Percentiles rank a stretch among this genome's conserved stretches.
Evolutionary conservation across 1,140 invertebrate genomes (phyloP).

Genomic region (Pseudomyrmex dendroicus): DNA sequence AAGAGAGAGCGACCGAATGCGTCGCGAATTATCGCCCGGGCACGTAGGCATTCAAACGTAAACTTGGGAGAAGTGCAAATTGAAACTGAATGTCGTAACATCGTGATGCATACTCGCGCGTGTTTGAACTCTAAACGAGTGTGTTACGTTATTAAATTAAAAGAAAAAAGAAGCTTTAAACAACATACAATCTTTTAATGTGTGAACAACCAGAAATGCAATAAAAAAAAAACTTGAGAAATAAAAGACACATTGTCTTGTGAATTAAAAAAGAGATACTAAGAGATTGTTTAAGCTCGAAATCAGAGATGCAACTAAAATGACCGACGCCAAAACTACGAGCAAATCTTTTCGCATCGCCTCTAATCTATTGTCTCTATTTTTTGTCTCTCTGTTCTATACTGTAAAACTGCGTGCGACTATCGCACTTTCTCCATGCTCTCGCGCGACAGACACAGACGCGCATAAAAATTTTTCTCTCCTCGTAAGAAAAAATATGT

Average conservation of each 20-base stretch:
- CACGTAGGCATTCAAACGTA: neutral
- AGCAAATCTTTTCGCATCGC: slow-evolving; percentile 28
- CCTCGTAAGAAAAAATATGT: slow-evolving; percentile 48
- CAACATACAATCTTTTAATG: no score
- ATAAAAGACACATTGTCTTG: no score
- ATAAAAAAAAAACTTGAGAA: no score
- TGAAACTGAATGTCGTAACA: neutral
- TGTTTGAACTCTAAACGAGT: neutral
- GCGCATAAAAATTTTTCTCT: neutral
- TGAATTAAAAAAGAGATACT: neutral
- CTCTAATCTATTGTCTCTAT: slow-evolving; percentile 6
- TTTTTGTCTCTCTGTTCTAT: slow-evolving; percentile 39
- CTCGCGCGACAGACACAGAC: neutral
- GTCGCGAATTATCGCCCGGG: neutral
- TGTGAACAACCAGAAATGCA: no score
- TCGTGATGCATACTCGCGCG: neutral
- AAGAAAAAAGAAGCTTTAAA: no score
- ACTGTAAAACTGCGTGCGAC: neutral
- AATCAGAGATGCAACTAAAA: neutral
- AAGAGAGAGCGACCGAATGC: slow-evolving; percentile 9
- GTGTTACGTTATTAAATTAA: no score
- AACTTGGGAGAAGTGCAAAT: neutral
- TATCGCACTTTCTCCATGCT: neutral
- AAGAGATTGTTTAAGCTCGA: slow-evolving; percentile 10
- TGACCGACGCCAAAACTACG: neutral